phyloP scores from a whole-genome alignment of 2,797 vertebrate genomes.

The Peromyscus attwateri region DNA sequence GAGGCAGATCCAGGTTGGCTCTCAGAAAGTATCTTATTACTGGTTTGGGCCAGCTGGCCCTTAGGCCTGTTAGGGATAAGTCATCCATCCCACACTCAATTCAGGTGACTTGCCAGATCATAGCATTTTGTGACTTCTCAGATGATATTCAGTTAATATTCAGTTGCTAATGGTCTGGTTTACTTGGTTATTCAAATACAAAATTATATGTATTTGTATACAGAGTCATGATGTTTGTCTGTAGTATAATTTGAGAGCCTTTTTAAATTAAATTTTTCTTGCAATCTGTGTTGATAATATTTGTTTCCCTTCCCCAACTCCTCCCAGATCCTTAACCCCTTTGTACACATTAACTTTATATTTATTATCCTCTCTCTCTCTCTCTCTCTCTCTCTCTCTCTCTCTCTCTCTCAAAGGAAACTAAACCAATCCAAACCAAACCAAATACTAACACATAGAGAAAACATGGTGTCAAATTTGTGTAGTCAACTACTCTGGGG shows the following conservation, averaged over 20 bases:
- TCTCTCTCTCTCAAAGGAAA: not conserved
- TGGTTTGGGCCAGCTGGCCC: no score
- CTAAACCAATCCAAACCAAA: not conserved
- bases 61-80: no score
- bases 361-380: not conserved
- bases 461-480: not conserved
- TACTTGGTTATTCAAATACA: constrained; percentile 44
- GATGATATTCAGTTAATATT: not conserved
- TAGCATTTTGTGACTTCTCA: not conserved
- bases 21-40: no score
- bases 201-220: constrained; percentile 31
- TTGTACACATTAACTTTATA: not conserved
- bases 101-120: not conserved
- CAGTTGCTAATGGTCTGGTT: not conserved
- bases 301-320: not conserved
- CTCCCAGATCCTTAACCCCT: not conserved
- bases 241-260: not conserved
- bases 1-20: no score
- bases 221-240: not conserved
- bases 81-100: no score
- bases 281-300: not conserved
- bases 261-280: not conserved
- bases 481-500: not conserved
- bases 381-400: not conserved
- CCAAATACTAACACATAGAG: no score